Evolutionary conservation across 2,888 invertebrate species (phyloP).

Genomic region (Zygogramma bicolorata): DNA sequence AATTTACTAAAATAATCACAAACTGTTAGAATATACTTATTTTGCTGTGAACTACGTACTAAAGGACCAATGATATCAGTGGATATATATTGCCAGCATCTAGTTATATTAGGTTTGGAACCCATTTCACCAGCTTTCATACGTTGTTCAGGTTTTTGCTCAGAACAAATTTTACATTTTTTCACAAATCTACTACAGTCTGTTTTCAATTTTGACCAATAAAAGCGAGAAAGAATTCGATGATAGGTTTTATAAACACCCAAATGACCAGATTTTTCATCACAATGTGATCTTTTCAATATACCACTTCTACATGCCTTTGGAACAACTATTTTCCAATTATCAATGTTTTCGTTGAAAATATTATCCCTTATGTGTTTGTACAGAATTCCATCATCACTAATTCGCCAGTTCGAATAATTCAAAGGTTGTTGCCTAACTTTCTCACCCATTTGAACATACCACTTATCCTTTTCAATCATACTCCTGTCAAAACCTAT

Average conservation of each 20-base stretch:
- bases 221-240: neutral
- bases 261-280: neutral
- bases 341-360: neutral
- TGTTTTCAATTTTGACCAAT: neutral
- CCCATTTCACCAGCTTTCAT: neutral
- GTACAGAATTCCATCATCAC: neutral
- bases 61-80: neutral
- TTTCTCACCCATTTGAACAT: neutral
- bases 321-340: neutral
- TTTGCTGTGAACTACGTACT: neutral
- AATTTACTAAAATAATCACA: conserved; percentile 10
- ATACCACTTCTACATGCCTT: neutral
- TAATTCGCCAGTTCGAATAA: neutral
- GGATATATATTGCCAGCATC: neutral
- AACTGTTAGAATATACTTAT: neutral
- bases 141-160: neutral
- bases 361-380: neutral
- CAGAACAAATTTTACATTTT: neutral
- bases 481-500: neutral
- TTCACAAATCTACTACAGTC: neutral
- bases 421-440: neutral
- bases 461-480: neutral
- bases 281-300: neutral
- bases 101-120: neutral
- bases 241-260: neutral